phyloP scores from a whole-genome alignment of 2,113 vertebrate species.

The Anser cygnoides region DNA sequence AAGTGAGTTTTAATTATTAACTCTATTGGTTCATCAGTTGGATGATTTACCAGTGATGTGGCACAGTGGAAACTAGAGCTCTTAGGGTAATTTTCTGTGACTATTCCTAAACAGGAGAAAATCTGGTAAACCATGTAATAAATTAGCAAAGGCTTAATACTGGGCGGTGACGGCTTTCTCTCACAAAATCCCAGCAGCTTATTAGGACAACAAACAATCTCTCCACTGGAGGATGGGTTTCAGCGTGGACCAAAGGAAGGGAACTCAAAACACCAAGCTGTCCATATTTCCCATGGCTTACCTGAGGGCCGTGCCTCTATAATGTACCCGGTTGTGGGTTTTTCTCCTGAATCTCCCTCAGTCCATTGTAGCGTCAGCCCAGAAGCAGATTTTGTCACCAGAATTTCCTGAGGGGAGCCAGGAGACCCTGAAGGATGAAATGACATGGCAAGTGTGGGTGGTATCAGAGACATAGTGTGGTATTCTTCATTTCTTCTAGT shows the following conservation, averaged over 20 bases:
- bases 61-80: constrained; percentile 31
- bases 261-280: neutral
- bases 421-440: constrained; percentile 82
- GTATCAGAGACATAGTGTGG: neutral
- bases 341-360: constrained; percentile 81
- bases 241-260: neutral
- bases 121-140: neutral
- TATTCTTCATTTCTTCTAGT: neutral
- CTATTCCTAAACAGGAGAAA: constrained; percentile 34
- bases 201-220: neutral
- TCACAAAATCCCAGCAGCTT: neutral
- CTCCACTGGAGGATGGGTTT: neutral
- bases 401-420: constrained; percentile 84
- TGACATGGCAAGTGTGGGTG: neutral
- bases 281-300: constrained; percentile 23
- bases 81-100: constrained; percentile 36
- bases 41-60: constrained; percentile 53
- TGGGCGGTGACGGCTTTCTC: neutral
- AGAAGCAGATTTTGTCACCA: constrained; percentile 87
- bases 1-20: constrained; percentile 68
- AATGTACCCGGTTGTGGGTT: constrained; percentile 86
- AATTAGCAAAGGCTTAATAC: neutral
- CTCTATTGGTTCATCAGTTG: constrained; percentile 47
- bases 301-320: constrained; percentile 94
- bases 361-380: constrained; percentile 88